Evolutionary conservation across 2,797 vertebrate species (phyloP).

Genomic region (Diplodus puntazzo): DNA sequence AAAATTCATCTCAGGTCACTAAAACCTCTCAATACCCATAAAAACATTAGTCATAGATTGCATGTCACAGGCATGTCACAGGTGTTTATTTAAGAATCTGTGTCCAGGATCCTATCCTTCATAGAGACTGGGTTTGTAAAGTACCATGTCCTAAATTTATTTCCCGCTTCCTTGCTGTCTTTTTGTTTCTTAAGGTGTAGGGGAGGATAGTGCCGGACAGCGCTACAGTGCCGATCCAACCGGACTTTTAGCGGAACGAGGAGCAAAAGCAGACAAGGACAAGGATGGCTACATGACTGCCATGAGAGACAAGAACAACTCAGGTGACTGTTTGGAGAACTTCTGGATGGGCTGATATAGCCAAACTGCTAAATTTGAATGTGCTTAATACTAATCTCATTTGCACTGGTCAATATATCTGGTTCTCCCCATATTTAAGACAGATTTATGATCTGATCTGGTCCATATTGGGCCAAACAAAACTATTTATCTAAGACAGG

Average conservation of each 20-base stretch:
- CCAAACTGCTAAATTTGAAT: no score
- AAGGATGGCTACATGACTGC: slow-evolving; percentile 92
- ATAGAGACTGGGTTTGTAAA: background rate
- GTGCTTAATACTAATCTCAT: no score
- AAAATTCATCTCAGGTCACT: background rate
- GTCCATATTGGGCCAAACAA: no score
- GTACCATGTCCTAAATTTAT: background rate
- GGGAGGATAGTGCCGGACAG: slow-evolving; percentile 92
- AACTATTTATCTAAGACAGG: no score
- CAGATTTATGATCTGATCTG: no score
- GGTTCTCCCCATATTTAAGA: no score
- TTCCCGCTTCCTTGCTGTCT: background rate
- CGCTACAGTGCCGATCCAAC: slow-evolving; percentile 98
- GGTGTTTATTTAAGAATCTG: background rate
- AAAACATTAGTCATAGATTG: background rate
- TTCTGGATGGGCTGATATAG: background rate
- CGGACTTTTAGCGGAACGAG: slow-evolving; percentile 88
- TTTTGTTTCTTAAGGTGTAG: slow-evolving; percentile 61
- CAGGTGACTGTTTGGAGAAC: slow-evolving; percentile 84
- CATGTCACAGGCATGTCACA: background rate
- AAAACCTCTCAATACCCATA: background rate
- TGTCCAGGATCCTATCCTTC: background rate
- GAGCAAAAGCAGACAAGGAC: slow-evolving; percentile 88
- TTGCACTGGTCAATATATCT: no score
- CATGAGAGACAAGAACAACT: slow-evolving; percentile 91